These are phyloP conservation scores for Rafetus swinhoei DNA, from an alignment of 2,113 vertebrate species.

Conservation along the genomic window DNA sequence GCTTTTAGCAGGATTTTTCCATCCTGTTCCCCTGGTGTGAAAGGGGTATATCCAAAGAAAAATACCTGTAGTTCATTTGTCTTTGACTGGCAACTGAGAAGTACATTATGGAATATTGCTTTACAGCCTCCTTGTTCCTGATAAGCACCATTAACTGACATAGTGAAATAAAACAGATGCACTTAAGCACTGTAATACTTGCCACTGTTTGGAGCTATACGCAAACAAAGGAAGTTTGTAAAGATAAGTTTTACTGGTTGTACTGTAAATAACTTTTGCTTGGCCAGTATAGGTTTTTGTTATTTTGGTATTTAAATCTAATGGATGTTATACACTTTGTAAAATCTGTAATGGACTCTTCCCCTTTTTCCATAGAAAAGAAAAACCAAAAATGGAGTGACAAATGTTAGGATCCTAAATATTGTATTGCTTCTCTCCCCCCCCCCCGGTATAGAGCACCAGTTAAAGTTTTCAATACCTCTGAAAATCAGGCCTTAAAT, in stretches of 20 bases:
- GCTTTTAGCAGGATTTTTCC: slow-evolving; percentile 15
- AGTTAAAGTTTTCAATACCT: not conserved
- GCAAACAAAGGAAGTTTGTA: slow-evolving; percentile 25
- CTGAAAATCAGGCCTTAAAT: not conserved
- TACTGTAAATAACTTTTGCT: not conserved
- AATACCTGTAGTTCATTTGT: not conserved
- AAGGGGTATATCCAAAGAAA: not conserved
- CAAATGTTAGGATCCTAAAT: not conserved
- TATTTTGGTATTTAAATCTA: slow-evolving; percentile 8
- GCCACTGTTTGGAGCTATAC: slow-evolving; percentile 35
- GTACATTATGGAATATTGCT: not conserved
- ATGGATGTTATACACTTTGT: not conserved
- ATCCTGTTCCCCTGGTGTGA: not conserved
- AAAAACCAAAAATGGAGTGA: not conserved
- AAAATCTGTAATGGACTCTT: not conserved
- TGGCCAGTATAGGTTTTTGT: not conserved
- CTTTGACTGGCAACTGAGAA: not conserved
- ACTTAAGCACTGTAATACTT: slow-evolving; percentile 12
- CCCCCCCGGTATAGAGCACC: not conserved
- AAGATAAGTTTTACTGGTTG: not conserved
- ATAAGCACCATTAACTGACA: slow-evolving; percentile 41
- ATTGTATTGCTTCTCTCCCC: not conserved
- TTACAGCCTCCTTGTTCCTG: not conserved
- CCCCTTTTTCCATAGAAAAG: not conserved
- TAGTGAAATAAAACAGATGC: slow-evolving; percentile 59